Evolutionary conservation across 2,888 invertebrate genomes (phyloP), one percentile per base, ranked within the genome.

Genomic region (Muschampia plurimacula): DNA sequence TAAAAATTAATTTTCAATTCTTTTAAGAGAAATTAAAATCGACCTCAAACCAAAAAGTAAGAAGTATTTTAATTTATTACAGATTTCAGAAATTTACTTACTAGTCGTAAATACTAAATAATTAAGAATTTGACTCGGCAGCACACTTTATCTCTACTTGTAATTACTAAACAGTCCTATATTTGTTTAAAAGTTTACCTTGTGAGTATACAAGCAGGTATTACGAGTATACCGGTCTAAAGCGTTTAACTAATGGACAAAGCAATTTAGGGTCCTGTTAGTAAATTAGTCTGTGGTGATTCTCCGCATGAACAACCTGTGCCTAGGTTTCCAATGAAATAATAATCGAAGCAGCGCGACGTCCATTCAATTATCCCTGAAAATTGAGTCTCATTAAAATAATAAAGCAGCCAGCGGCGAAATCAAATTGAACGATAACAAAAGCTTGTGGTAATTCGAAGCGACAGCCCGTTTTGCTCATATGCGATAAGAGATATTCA

Each of bases 361-460:
- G 92, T 88, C 86, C 88, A 89, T 90, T 92, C 91, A 92, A 93
- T 93, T 93, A 93, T 90, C 89, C 87, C 89, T 88, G 90, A 90
- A 92, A 93, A 93, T 92, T 90, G 92, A 89, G 81, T 89, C 93
- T 93, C 93, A 93, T 93, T 93, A 93, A 93, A 93, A 94, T 93
- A 93, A 93, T 93, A 93, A 93, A 93, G 93, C 89, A 91, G 88
- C 92, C 91, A 79, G 86, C 87, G 89, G 91, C 89, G 79, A 82
- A 89, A 86, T 89, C 91, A 92, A 93, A 94, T 94, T 93, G 91
- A 93, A 94, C 92, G 91, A 94, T 90, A 94, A 94, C 93, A 94
- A 90, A 89, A 89, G 89, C 89, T 86, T 85, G 87, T 88, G 86
- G 89, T 92, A 90, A 92, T 91, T 88, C 87, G 87, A 86, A 80